A percentile compares a stretch with the other conserved stretches of the same genome.
These are phyloP conservation scores for Campodea augens DNA, from an alignment of 1,140 invertebrate species.

Conservation along the genomic window DNA sequence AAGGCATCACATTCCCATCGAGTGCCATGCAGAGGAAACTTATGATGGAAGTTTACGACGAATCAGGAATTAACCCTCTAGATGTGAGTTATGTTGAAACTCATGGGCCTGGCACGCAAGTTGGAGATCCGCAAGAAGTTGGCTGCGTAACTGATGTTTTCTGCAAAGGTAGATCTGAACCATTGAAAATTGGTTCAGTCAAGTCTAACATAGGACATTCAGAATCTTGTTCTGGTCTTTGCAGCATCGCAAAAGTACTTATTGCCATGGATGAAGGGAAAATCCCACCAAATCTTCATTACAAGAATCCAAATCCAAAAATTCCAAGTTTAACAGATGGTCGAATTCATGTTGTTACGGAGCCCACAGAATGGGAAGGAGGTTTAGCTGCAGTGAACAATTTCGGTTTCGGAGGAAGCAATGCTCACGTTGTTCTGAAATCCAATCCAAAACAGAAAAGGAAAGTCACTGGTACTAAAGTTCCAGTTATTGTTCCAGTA, in stretches of 20 bases:
- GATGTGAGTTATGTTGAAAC: slow-evolving; percentile 67
- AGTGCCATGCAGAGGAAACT: slow-evolving; percentile 58
- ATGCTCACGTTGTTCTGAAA: slow-evolving; percentile 44
- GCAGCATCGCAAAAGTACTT: slow-evolving; percentile 29
- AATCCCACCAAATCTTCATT: slow-evolving; percentile 56
- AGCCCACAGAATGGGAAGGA: slow-evolving; percentile 38
- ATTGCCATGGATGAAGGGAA: slow-evolving; percentile 44
- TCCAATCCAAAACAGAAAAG: no score
- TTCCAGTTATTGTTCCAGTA: slow-evolving; percentile 34
- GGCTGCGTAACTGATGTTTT: slow-evolving; percentile 63
- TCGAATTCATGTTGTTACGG: slow-evolving; percentile 35
- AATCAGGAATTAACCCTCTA: slow-evolving; percentile 50
- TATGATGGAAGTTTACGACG: slow-evolving; percentile 66
- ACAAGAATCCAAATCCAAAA: slow-evolving; percentile 39
- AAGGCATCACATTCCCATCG: slow-evolving; percentile 81
- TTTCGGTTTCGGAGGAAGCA: slow-evolving; percentile 42
- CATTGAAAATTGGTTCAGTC: slow-evolving; percentile 67
- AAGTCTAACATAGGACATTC: slow-evolving; percentile 90
- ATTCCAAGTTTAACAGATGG: slow-evolving; percentile 44
- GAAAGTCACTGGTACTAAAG: no score
- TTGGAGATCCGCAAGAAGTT: slow-evolving; percentile 64
- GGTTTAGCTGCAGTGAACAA: slow-evolving; percentile 33
- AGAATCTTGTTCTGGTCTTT: slow-evolving; percentile 73
- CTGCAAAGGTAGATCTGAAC: slow-evolving; percentile 39
- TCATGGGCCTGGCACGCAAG: slow-evolving; percentile 56